phyloP scores from a whole-genome alignment of 2,113 vertebrate genomes.

The Ptilorrhoa leucosticta region DNA sequence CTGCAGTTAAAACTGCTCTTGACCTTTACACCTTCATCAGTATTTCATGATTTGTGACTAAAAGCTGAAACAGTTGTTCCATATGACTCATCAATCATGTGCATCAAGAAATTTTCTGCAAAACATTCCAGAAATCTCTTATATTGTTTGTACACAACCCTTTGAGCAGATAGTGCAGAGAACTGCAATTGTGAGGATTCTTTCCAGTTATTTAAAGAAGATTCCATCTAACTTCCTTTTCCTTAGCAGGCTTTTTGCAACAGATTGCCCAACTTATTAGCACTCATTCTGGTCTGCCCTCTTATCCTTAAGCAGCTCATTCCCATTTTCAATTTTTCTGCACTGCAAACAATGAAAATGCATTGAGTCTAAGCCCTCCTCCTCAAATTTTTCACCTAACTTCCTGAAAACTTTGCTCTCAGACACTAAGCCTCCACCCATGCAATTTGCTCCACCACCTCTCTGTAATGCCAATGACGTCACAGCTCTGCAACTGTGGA shows the following conservation, averaged over 20 bases:
- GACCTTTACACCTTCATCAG: background rate
- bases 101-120: background rate
- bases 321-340: background rate
- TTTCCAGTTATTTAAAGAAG: background rate
- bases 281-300: background rate
- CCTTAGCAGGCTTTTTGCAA: background rate
- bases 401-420: background rate
- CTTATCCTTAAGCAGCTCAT: background rate
- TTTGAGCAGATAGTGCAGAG: background rate
- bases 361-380: accelerated
- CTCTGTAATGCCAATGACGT: background rate
- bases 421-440: background rate
- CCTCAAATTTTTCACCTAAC: background rate
- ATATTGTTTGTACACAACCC: background rate
- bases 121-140: background rate
- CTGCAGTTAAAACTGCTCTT: background rate
- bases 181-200: background rate
- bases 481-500: background rate
- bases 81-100: background rate
- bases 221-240: background rate
- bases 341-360: background rate
- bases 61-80: background rate
- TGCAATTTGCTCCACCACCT: background rate
- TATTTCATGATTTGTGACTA: background rate
- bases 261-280: background rate